These are phyloP conservation scores for Pseudotriccus pelzelni DNA, from an alignment of 2,797 vertebrate genomes.

Conservation along the genomic window DNA sequence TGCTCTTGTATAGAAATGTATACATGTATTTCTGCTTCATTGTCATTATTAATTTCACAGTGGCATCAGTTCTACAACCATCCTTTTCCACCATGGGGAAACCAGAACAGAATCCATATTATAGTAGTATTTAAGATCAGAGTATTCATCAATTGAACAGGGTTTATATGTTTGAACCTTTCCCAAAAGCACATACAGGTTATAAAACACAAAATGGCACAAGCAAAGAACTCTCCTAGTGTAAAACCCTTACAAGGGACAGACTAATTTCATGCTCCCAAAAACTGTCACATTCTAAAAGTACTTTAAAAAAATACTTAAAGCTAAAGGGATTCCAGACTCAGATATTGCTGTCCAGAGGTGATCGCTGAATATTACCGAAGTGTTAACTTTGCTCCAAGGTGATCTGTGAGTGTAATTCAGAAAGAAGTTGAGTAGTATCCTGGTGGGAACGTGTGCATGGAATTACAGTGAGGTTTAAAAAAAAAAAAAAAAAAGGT, in stretches of 20 bases:
- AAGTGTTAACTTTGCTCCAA: background rate
- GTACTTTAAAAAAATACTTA: background rate
- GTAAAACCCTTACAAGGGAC: background rate
- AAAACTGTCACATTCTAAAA: background rate
- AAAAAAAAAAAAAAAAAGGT: background rate
- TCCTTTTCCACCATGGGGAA: background rate
- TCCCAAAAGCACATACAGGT: background rate
- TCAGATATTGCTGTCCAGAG: background rate
- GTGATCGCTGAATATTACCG: background rate
- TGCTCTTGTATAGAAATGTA: background rate
- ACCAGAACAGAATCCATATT: background rate
- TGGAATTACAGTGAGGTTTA: background rate
- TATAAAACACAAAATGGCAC: background rate
- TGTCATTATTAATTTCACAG: background rate
- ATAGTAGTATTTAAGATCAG: background rate
- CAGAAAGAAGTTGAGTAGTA: background rate
- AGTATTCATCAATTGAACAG: background rate
- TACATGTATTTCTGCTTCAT: background rate
- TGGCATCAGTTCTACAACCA: background rate
- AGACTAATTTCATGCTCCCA: background rate
- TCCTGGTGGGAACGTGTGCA: background rate
- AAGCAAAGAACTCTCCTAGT: background rate
- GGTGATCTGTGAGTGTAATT: background rate
- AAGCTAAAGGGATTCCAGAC: background rate
- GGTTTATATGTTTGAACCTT: background rate